These are phyloP conservation scores for Arnoldichthys spilopterus DNA, from an alignment of 2,797 vertebrate species.

Conservation along the genomic window DNA sequence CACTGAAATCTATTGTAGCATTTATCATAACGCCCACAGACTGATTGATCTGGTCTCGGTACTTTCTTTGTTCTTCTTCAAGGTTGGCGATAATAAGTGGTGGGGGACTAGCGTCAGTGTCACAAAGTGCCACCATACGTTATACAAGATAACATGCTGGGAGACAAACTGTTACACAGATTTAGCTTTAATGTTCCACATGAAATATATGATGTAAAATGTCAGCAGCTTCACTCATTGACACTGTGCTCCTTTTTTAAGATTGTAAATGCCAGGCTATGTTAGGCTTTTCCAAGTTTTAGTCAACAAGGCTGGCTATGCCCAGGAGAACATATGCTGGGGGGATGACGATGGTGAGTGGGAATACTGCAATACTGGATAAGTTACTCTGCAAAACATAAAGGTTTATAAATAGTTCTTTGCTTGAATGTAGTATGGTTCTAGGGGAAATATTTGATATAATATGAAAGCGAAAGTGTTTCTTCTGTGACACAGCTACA, in stretches of 20 bases:
- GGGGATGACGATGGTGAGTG: too few relatives aligned
- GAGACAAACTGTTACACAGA: constrained; percentile 3
- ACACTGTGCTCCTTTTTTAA: background rate
- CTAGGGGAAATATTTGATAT: too few relatives aligned
- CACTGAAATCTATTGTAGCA: constrained; percentile 34
- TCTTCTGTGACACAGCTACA: too few relatives aligned
- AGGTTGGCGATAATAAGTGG: constrained; percentile 41
- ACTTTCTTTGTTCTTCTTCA: constrained; percentile 41
- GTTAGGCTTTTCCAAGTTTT: background rate
- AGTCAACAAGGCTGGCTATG: background rate
- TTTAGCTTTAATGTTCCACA: background rate
- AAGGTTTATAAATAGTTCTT: background rate
- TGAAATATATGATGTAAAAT: constrained; percentile 5
- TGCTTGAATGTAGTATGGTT: background rate
- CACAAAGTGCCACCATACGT: constrained; percentile 20
- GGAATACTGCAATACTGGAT: too few relatives aligned
- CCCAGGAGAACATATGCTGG: background rate
- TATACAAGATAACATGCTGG: constrained; percentile 2
- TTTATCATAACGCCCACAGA: constrained; percentile 48
- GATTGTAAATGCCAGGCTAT: background rate
- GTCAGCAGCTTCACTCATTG: background rate
- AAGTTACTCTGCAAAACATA: background rate
- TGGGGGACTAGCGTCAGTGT: constrained; percentile 1
- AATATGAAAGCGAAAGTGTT: too few relatives aligned
- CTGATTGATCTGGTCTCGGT: constrained; percentile 40